Base-by-base conservation (phyloP, 2,888 invertebrate genomes). In the Acanthosepion esculentum region DNA sequence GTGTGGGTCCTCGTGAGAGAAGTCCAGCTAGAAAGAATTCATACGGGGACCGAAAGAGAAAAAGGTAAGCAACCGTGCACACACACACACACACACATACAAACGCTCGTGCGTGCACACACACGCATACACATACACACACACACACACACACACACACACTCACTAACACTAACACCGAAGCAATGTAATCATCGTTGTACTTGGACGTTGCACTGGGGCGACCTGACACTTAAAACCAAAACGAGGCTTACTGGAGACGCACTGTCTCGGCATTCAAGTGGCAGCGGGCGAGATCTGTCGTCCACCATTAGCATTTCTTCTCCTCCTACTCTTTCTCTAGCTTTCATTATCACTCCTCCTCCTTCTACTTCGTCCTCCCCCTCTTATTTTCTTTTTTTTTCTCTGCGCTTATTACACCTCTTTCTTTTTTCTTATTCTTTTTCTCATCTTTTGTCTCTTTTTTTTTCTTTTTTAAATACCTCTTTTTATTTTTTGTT, bases 91-190 rank as follows among this genome's bases (percentile, higher is more conserved):
- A 78, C n/a, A 8, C n/a, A 78, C n/a, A 78, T 8, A 12, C 78
- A n/a, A 3, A n/a, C n/a, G 0, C 3, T 15, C 7, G 0, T 0
- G 18, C 7, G 0, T 0, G 7, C 78, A n/a, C 29, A 78, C 78
- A n/a, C n/a, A 33, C n/a, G 1, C 78, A 18, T 33, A 12, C 4
- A n/a, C n/a, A 18, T 5, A 0, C 78, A 3, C 78, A 18, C 33
- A 33, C 33, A 15, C 15, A 18, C n/a, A 15, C 12, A 12, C n/a
- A 78, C n/a, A 33, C 8, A 18, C n/a, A 78, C 3, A n/a, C 78
- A 6, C 29, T 8, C 64, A 64, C 64, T 64, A 29, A 64, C 7
- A 64, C 26, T 8, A 8, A 64, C 1, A 26, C 64, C 26, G 8
- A 64, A 8, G 50, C 10, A 18, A 20, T 23, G 78, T n/a, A 78